Evolutionary conservation across 2,113 vertebrate genomes (phyloP), one percentile per base, ranked within the genome.

Genomic region (Caracal caracal): DNA sequence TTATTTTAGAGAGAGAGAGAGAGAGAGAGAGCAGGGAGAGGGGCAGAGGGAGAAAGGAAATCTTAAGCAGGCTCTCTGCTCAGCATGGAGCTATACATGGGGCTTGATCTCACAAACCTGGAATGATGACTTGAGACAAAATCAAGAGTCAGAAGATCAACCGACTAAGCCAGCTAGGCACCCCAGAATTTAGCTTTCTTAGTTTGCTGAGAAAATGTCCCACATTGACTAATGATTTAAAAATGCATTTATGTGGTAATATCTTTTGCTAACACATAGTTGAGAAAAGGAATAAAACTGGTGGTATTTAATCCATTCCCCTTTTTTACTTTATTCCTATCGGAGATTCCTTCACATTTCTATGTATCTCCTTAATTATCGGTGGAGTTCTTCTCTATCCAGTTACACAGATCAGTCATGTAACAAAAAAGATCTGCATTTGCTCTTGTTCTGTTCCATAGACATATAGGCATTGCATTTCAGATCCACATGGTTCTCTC

Each of bases 141-240:
- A 59, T 59, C 20, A 59, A 59, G 56, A 59, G 20, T 24, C 56
- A 56, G 53, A 59, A 2, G 8, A 20, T 59, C 56, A 59, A 59
- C 20, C 2, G 8, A 59, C 56, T 24, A 59, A 59, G 56, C 56
- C 20, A 22, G 20, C 20, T 22, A 59, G 56, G 56, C 17, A 9
- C 20, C 19, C 30, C 61, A 92, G 49, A 95, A 92, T 10, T 56
- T 22, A 76, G 4, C 4, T 13, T 84, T 85, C 91, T 94, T 85
- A 10, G 86, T 97, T 59, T 96, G 8, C 13, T 88, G 59, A 76
- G 37, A 76, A 78, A 94, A 66, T 49, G 8, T 93, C 15, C 56
- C 83, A 63, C 3, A 75, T 30, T 80, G 49, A 70, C 19, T 78
- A 66, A n/a, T 75, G n/a, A 93, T 20, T 87, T 94, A 80, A 33